Evolutionary conservation across 2,888 invertebrate species (phyloP), one percentile per base, ranked within the genome.

Genomic region (Syritta pipiens): DNA sequence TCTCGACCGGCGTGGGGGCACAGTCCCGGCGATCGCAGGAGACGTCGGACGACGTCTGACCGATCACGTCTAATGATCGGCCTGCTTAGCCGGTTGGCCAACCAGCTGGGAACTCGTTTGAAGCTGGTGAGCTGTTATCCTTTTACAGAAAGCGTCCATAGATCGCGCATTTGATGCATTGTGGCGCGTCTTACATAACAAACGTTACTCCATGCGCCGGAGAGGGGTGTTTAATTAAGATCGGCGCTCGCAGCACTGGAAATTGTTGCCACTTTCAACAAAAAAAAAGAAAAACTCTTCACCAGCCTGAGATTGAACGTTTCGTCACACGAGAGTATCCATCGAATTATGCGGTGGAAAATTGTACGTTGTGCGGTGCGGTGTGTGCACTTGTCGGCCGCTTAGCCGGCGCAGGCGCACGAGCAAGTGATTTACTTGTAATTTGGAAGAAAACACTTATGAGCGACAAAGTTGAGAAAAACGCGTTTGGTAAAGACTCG

Each of bases 141-240:
- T 77, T 77, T 72, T 77, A 55, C 65, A 77, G 72, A 77, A 14
- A 49, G 6, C n/a, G n/a, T 35, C 72, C 77, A 77, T 72, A 77
- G 53, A 71, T 71, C 59, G 32, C 57, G 46, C n/a, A 42, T 49
- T 44, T 49, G 59, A 10, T 59, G 22, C 35, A 60, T 37, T 40
- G 75, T 57, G 32, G 42, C 12, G 2, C 20, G 12, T 37, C 17
- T 75, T 75, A 75, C 49, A 62, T 22, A 76, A 76, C 14, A 10
- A 5, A 7, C 32, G 22, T 75, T 68, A 24, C 68, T 20, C 20
- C 68, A 76, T 62, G 35, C 19, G 19, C 30, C 6, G 5, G 19
- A 42, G 37, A 20, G 67, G 40, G 37, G 51, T 30, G 55, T 26
- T 51, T 57, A 69, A 69, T 69, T 57, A 49, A 69, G 69, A 65